phyloP scores from a whole-genome alignment of 2,113 vertebrate species.

The Genyomyrus donnyi region DNA sequence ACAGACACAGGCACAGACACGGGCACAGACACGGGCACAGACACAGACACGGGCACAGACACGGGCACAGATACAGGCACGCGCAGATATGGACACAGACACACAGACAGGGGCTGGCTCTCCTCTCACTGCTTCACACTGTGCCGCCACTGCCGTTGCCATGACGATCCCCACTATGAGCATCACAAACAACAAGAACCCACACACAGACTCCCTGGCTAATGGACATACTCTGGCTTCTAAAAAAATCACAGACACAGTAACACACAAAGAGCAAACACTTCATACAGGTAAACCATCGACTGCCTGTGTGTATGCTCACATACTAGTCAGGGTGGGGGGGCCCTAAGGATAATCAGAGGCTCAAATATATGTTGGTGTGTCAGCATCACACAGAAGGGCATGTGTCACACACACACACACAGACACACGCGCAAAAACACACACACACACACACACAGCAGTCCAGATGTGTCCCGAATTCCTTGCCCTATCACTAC shows the following conservation, averaged over 20 bases:
- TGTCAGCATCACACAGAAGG: not conserved
- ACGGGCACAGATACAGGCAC: not conserved
- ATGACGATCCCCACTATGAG: conserved; percentile 54
- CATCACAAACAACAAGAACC: conserved; percentile 57
- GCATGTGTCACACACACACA: conserved; percentile 4
- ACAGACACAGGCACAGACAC: not conserved
- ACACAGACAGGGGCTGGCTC: conserved; percentile 20
- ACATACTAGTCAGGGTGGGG: not conserved
- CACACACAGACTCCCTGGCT: conserved; percentile 47
- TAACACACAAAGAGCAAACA: not conserved
- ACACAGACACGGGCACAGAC: not conserved
- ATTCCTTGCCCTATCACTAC: conserved; percentile 18
- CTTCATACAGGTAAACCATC: not conserved
- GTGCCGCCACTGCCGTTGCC: conserved; percentile 58
- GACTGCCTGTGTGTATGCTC: not conserved
- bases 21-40: not conserved
- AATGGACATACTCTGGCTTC: conserved; percentile 14
- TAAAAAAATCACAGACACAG: conserved; percentile 16
- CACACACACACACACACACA: conserved; percentile 16
- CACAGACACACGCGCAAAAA: not conserved
- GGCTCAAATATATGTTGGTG: not conserved
- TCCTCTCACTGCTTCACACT: conserved; percentile 57
- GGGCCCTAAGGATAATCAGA: not conserved
- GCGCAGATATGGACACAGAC: not conserved
- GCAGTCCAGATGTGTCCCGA: conserved; percentile 21